Base-by-base conservation (phyloP, 2,888 invertebrate species). In the Gari tellinella region DNA sequence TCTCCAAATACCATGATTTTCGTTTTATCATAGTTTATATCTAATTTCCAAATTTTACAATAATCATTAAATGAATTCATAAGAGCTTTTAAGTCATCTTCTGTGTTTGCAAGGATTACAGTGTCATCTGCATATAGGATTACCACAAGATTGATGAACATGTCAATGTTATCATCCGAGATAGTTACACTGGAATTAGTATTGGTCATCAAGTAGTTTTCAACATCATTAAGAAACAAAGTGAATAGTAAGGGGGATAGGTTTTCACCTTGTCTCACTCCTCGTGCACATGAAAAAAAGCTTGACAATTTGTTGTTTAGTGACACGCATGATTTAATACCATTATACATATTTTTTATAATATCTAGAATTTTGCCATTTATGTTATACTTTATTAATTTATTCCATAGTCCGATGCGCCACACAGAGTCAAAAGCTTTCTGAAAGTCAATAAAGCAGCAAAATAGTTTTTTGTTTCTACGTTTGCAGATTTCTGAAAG, bases 391-490 rank as follows among this genome's bases (percentile, higher is more conserved):
- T 7, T 5, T 51, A 51, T 19, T 23, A 51, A 25, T 25, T 51
- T 51, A 21, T 19, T 12, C 51, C 51, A 14, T 19, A 51, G 19
- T 19, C 21, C 25, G 5, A 51, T 23, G 17, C 51, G 17, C 51
- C 19, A 12, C 5, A 55, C 41, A 4, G 12, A 19, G 21, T 73
- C 73, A 56, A 73, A 73, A 14, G 63, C 66, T 43, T 58, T 14
- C 1, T 38, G 48, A 25, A 72, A 66, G 25, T 66, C 61, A 15
- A 62, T 31, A 51, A 62, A 66, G n/a, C 48, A 55, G 14, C 52
- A 57, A 41, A 64, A 74, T 46, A 70, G 45, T 49, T 66, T 62
- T 37, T 52, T 1, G 37, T 63, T 55, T 45, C 31, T 15, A 23
- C 37, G 38, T 48, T 38, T 41, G 23, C 55, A 5, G 26, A 51